Base-by-base conservation (phyloP, 2,797 vertebrate species). In the Malurus splendens region DNA sequence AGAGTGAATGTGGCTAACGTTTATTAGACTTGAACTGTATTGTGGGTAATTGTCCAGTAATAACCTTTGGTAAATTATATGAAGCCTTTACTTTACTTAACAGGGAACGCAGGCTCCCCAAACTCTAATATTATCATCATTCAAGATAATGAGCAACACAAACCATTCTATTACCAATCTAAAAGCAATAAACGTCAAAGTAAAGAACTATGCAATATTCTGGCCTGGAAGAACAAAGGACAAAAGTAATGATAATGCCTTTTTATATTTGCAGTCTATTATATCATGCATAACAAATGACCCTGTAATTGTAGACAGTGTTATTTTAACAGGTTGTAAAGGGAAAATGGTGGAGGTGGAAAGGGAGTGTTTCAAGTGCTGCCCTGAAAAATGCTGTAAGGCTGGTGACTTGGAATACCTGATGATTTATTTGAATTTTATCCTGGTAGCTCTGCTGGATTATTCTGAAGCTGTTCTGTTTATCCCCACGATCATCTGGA, bases 191-290 rank as follows among this genome's bases (percentile, higher is more conserved):
- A 97, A 97, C 95, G 97, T 97, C 97, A 97, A 93, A 96, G 96
- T 97, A 97, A 97, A 97, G 96, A 96, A 97, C 94, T 97, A 94
- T 94, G 96, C 96, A 97, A 97, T 97, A 97, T 96, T 96, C 97
- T 92, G 87, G 93, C 90, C 94, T 93, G 92, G 94, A 97, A 97
- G 96, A 97, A 96, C 94, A 96, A 96, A 97, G 95, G 94, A 97
- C 95, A 96, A 92, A 97, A 96, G 94, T 97, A 97, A 97, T 96
- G 96, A 96, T 97, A 96, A 96, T 96, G 96, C 94, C 92, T 97
- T 95, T 97, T 96, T 96, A 92, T 96, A 95, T 97, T 95, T 97
- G 90, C 95, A 90, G 95, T 94, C 96, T 96, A 94, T 97, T 96
- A 96, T 96, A 94, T 97, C 95, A 96, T 94, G 94, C 93, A 96